A percentile compares a stretch with the other conserved stretches of the same genome.
Evolutionary conservation across 2,797 vertebrate species (phyloP).

Genomic region (Delichon dasypus): DNA sequence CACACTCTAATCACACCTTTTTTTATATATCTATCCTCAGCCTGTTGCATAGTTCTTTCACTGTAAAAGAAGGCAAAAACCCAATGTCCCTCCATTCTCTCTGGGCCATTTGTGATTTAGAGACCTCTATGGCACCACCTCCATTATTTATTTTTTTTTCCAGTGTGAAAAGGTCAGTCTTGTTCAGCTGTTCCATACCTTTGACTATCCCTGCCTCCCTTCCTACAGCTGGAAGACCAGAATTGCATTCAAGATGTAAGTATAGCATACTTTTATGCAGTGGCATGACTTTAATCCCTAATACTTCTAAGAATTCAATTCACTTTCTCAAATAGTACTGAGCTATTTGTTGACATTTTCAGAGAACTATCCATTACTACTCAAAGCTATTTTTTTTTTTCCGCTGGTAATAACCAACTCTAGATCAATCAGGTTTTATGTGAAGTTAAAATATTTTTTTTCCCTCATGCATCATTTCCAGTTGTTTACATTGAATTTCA

Average conservation of each 20-base stretch:
- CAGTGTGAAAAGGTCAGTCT: background rate
- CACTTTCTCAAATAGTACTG: background rate
- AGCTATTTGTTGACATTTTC: background rate
- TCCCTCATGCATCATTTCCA: background rate
- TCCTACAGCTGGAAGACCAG: background rate
- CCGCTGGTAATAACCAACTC: background rate
- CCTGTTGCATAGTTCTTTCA: background rate
- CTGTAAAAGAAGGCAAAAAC: background rate
- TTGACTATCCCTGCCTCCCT: background rate
- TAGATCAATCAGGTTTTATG: background rate
- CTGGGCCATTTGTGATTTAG: background rate
- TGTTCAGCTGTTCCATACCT: background rate
- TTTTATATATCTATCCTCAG: background rate
- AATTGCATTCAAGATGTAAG: background rate
- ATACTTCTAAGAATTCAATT: background rate
- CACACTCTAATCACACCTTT: background rate
- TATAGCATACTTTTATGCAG: background rate
- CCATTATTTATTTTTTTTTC: background rate
- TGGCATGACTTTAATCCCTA: background rate
- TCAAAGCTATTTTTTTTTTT: background rate
- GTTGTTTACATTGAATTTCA: background rate
- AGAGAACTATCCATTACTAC: background rate
- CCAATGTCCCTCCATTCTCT: background rate
- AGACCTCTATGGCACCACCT: background rate
- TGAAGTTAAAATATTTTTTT: background rate